A percentile compares a stretch with the other conserved stretches of the same genome.
phyloP scores from a whole-genome alignment of 2,888 invertebrate species.

The Lasioglossum pauxillum region DNA sequence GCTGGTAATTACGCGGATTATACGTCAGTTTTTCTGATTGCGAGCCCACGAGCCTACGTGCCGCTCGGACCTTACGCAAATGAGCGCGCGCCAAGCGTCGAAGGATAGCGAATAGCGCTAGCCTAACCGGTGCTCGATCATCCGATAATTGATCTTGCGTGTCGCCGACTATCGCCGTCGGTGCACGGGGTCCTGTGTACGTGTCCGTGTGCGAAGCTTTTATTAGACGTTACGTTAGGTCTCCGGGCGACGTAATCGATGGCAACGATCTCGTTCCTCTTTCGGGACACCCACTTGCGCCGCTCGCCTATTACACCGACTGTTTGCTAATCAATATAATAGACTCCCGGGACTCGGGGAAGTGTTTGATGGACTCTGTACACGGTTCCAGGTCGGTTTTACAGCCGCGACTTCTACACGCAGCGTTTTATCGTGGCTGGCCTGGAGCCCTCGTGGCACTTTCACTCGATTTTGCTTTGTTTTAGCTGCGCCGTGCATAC shows the following conservation, averaged over 20 bases:
- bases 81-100: slow-evolving; percentile 31
- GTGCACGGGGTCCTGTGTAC: background rate
- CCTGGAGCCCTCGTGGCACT: background rate
- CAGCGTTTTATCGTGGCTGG: background rate
- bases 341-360: background rate
- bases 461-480: background rate
- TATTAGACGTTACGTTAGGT: slow-evolving; percentile 35
- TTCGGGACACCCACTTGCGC: slow-evolving; percentile 23
- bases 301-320: background rate
- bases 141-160: slow-evolving; percentile 57
- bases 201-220: slow-evolving; percentile 18
- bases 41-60: slow-evolving; percentile 43
- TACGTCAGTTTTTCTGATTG: slow-evolving; percentile 66
- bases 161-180: slow-evolving; percentile 34
- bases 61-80: slow-evolving; percentile 65
- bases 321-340: slow-evolving; percentile 25
- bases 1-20: slow-evolving; percentile 72
- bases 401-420: background rate
- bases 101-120: slow-evolving; percentile 25
- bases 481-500: background rate
- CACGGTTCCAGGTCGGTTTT: background rate
- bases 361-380: background rate
- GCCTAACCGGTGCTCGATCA: slow-evolving; percentile 39
- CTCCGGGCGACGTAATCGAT: slow-evolving; percentile 17
- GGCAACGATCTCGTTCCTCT: slow-evolving; percentile 28